Evolutionary conservation across 2,113 vertebrate genomes (phyloP), one percentile per base, ranked within the genome.

Genomic region (Cololabis saira): DNA sequence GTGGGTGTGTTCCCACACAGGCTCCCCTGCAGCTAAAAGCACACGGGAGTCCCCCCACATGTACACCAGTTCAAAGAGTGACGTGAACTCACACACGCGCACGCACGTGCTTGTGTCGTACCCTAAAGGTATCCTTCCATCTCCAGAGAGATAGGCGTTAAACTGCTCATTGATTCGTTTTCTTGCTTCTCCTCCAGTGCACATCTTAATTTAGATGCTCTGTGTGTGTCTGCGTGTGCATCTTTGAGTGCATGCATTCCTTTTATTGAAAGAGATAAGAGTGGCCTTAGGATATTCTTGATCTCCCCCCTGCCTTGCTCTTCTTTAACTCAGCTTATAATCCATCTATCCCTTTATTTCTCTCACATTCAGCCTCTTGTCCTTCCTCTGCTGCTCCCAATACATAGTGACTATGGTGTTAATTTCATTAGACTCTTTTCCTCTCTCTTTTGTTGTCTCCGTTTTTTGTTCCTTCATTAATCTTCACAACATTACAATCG

Each of bases 221-320:
- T 37, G 19, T 55, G 63, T 64, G 37, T 59, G 67, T 67, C 22
- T 61, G 62, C 65, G 59, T 66, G 60, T 67, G 67, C 64, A 53
- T 63, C 69, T 67, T 58, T 60, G 58, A 65, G 58, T 43, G 73
- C 30, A 50, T 18, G 17, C 67, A 80, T 81, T 87, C 67, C 71
- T 68, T 71, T 67, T 83, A 84, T 75, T 83, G 64, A 80, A 10
- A 65, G 27, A 80, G 82, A 87, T 92, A 89, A 91, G 90, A 91
- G 85, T 84, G 74, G 72, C 81, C 87, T 76, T 60, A 62, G 81
- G 83, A 88, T 73, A 83, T 61, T 63, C 74, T 63, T 43, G 33
- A 64, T 76, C 69, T 69, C 69, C 82, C 84, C 81, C 78, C 79
- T 74, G 70, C 75, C 42, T 83, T 74, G 68, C 68, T 84, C 63